These are phyloP conservation scores for Menidia menidia DNA, from an alignment of 2,797 vertebrate genomes.

Conservation along the genomic window DNA sequence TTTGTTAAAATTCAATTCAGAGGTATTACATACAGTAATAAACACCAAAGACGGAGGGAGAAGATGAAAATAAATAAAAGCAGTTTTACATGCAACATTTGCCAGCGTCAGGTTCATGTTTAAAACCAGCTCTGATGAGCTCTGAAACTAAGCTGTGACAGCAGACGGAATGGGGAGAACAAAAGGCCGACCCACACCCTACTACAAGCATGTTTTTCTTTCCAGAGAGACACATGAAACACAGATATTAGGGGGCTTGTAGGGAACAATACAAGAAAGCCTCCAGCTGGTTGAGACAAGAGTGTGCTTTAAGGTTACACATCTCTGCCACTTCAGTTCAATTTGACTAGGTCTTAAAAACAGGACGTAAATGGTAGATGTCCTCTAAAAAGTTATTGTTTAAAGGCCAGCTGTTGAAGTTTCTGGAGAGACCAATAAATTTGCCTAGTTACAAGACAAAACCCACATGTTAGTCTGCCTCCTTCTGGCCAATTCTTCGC, in stretches of 20 bases:
- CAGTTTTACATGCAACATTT: neutral
- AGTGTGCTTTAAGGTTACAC: constrained; percentile 1
- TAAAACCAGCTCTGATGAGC: constrained; percentile 7
- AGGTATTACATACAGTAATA: neutral
- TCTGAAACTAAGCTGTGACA: constrained; percentile 16
- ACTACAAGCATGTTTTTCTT: constrained; percentile 28
- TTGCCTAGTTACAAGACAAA: constrained; percentile 49
- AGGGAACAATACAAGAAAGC: constrained; percentile 7
- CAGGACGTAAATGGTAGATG: constrained; percentile 43
- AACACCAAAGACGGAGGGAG: neutral
- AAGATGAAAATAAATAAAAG: neutral
- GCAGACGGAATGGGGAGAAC: constrained; percentile 1
- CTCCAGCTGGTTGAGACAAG: constrained; percentile 42
- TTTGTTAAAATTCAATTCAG: neutral
- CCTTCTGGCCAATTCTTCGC: constrained; percentile 21
- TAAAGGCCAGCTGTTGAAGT: constrained; percentile 48
- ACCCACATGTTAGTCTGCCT: constrained; percentile 33
- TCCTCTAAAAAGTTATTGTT: constrained; percentile 49
- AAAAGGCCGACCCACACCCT: neutral
- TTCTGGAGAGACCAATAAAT: constrained; percentile 61
- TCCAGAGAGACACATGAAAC: constrained; percentile 21
- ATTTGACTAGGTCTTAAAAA: constrained; percentile 46
- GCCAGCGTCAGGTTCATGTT: neutral
- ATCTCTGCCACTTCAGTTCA: constrained; percentile 23
- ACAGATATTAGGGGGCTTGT: constrained; percentile 1